Percentiles rank a stretch among this genome's conserved stretches.
These are phyloP conservation scores for Melopsittacus undulatus DNA, from an alignment of 2,797 vertebrate species.

Conservation along the genomic window DNA sequence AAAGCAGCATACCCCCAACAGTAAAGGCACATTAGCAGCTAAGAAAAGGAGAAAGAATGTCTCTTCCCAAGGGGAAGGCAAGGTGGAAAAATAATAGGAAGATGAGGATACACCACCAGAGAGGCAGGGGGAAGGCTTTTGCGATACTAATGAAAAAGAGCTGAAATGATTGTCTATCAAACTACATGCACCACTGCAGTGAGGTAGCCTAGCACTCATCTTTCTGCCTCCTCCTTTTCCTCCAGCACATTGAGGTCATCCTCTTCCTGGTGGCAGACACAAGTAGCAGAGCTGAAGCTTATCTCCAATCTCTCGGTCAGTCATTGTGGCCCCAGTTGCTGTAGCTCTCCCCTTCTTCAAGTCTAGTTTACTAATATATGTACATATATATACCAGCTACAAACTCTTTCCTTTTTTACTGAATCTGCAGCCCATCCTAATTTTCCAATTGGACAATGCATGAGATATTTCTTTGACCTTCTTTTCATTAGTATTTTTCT, in stretches of 20 bases:
- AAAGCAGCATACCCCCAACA: not conserved
- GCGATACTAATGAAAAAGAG: not conserved
- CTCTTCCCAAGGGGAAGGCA: not conserved
- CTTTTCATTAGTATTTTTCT: not conserved
- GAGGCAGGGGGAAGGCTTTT: not conserved
- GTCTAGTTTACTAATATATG: not conserved
- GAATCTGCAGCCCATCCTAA: not conserved
- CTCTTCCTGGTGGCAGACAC: not conserved
- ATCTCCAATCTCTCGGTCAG: not conserved
- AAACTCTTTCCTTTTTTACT: not conserved
- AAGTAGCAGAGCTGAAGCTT: not conserved
- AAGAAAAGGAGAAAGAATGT: not conserved
- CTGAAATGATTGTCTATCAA: not conserved
- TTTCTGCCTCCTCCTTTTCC: not conserved
- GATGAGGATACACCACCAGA: not conserved
- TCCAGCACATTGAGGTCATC: not conserved
- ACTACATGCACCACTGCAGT: rapidly evolving
- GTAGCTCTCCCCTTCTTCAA: not conserved
- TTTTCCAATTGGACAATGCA: not conserved
- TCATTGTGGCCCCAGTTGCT: not conserved
- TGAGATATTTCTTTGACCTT: not conserved
- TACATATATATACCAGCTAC: not conserved
- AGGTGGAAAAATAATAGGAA: not conserved
- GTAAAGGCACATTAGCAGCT: not conserved
- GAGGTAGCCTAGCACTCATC: rapidly evolving